Evolutionary conservation across 2,113 vertebrate genomes (phyloP).

Genomic region (Diphyllodes magnificus): DNA sequence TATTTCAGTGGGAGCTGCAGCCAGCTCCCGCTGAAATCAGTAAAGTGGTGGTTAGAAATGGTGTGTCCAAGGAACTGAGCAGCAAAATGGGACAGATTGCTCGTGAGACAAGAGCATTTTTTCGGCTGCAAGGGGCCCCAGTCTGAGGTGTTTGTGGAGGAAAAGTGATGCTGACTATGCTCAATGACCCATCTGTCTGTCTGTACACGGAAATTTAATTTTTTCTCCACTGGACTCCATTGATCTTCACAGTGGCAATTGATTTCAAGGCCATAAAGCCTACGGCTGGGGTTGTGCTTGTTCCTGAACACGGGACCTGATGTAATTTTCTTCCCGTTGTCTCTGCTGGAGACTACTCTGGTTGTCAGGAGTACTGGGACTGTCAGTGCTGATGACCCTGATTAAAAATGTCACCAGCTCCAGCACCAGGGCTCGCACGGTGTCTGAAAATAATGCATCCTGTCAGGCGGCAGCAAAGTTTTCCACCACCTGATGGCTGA

Average conservation of each 20-base stretch:
- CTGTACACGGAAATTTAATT: neutral
- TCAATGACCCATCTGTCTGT: neutral
- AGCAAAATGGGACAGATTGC: neutral
- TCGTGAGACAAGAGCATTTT: neutral
- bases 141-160: neutral
- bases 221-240: neutral
- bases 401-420: conserved; percentile 46
- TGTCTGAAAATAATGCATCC: neutral
- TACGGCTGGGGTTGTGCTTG: neutral
- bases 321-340: neutral
- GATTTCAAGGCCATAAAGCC: conserved; percentile 24
- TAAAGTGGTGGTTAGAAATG: neutral
- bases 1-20: neutral
- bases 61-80: neutral
- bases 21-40: neutral
- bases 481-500: neutral
- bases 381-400: conserved; percentile 41
- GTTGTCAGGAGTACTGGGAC: conserved; percentile 1
- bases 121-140: neutral
- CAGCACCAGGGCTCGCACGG: neutral
- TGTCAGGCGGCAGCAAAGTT: neutral
- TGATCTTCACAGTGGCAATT: neutral
- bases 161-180: neutral
- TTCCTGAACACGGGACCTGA: neutral
- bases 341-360: neutral